Evolutionary conservation across 2,797 vertebrate species (phyloP), one percentile per base, ranked within the genome.

Genomic region (Mus spretus): DNA sequence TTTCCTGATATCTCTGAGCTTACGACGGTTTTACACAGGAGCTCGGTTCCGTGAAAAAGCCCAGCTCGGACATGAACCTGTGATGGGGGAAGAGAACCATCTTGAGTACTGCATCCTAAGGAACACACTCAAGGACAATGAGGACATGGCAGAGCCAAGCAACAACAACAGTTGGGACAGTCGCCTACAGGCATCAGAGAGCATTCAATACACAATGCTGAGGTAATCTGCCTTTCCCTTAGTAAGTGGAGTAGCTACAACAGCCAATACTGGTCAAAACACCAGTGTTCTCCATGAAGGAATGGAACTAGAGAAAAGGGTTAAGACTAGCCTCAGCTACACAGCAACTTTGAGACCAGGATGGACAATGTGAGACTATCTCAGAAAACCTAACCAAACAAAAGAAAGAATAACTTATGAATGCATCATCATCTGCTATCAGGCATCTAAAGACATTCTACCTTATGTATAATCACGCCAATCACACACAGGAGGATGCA

Each of bases 51-150:
- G 19, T 99, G 99, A 98, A 99, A 99, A 87, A 99, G 99, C 34
- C 99, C 99, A 20, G 99, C 99, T 97, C 99, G 99, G 93, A 99
- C 99, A 96, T 99, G 99, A 98, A 99, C 99, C 99, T 99, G 98
- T 44, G 97, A 98, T 0, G 34, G 83, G 2, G 31, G 84, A 95
- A 89, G 85, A 93, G 14, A 89, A 79, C 65, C 94, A 47, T 89
- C 83, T 80, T 47, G 24, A 89, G 44, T 31, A 86, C 3, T 19
- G 8, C 3, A 77, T 6, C 83, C 2, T 10, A 9, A 87, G 53
- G 79, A 12, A 83, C 8, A 74, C n/a, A 22, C 37, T 44, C 63
- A 31, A 20, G 3, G 34, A 96, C 40, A 87, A 40, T 15, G 28
- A 78, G 79, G 26, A 37, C 44, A 84, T 5, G 55, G n/a, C 44